These are phyloP conservation scores for Petrocephalus schoutedeni DNA, from an alignment of 2,797 vertebrate genomes.

Conservation along the genomic window DNA sequence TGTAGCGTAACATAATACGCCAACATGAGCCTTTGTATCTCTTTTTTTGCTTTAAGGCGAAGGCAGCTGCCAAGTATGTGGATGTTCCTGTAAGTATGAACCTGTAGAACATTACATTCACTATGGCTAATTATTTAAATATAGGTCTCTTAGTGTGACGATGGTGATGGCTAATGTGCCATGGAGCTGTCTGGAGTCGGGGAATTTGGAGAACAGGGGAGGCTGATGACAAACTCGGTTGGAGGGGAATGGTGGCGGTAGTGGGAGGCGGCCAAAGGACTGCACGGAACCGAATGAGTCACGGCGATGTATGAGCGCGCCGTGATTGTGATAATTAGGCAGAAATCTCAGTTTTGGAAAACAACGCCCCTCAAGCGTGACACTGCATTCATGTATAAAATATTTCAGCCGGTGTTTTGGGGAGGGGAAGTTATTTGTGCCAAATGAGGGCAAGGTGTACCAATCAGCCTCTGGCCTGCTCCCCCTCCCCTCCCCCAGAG, in stretches of 20 bases:
- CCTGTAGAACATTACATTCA: background rate
- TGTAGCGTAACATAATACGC: conserved; percentile 41
- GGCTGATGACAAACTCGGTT: conserved; percentile 55
- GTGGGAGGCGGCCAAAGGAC: conserved; percentile 42
- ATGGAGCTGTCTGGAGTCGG: background rate
- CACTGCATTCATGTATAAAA: background rate
- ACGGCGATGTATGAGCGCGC: conserved; percentile 32
- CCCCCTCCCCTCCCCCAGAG: background rate
- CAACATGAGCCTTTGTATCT: conserved; percentile 38
- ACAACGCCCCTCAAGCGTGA: background rate
- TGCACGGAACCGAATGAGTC: conserved; percentile 41
- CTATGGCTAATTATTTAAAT: background rate
- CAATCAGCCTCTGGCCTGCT: background rate
- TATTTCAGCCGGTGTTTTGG: background rate
- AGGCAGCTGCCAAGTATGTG: conserved; percentile 94
- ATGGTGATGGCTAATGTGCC: background rate
- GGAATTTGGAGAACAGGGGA: conserved; percentile 26
- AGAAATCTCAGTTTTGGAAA: background rate
- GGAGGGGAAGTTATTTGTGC: background rate
- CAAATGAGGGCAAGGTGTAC: background rate
- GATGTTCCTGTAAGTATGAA: conserved; percentile 86
- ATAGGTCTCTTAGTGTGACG: background rate
- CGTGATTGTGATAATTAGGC: conserved; percentile 19
- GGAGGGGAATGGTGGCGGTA: conserved; percentile 48
- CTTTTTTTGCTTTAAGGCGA: conserved; percentile 67